Conservation (phyloP, 2,888 invertebrate genomes). For the Drosophila pegasa region DNA sequence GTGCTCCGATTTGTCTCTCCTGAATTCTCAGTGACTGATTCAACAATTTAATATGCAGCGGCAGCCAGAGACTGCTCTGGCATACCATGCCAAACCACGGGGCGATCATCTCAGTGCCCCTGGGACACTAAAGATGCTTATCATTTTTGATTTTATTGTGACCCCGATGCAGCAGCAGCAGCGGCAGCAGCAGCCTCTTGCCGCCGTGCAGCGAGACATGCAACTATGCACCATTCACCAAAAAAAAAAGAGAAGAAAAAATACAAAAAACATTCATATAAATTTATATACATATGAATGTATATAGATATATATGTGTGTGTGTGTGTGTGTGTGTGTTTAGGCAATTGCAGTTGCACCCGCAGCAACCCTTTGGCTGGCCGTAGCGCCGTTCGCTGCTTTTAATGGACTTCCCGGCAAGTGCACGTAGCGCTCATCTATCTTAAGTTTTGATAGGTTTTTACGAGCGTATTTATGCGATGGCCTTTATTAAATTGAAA, state of each 20-base stretch:
- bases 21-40: constrained; percentile 61
- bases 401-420: constrained; percentile 60
- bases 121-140: constrained; percentile 68
- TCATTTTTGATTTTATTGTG: constrained; percentile 70
- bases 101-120: constrained; percentile 56
- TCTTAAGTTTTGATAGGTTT: constrained; percentile 75
- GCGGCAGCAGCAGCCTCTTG: no score
- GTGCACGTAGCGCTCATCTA: constrained; percentile 73
- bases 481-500: constrained; percentile 78
- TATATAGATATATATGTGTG: background rate
- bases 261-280: background rate
- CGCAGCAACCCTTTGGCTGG: constrained; percentile 15
- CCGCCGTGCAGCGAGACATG: constrained; percentile 52
- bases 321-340: background rate
- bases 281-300: background rate
- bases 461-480: constrained; percentile 65
- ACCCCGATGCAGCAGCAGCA: constrained; percentile 59
- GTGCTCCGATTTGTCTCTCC: constrained; percentile 81
- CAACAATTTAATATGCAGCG: constrained; percentile 83
- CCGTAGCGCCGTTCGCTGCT: constrained; percentile 46
- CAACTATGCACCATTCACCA: constrained; percentile 69
- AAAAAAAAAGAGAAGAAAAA: constrained; percentile 4
- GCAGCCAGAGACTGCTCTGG: constrained; percentile 8
- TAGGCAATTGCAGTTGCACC: background rate
- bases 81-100: constrained; percentile 2